Percentiles rank a stretch among this genome's conserved stretches.
These are phyloP conservation scores for Clarias pachynema DNA, from an alignment of 2,797 vertebrate species.

Conservation along the genomic window DNA sequence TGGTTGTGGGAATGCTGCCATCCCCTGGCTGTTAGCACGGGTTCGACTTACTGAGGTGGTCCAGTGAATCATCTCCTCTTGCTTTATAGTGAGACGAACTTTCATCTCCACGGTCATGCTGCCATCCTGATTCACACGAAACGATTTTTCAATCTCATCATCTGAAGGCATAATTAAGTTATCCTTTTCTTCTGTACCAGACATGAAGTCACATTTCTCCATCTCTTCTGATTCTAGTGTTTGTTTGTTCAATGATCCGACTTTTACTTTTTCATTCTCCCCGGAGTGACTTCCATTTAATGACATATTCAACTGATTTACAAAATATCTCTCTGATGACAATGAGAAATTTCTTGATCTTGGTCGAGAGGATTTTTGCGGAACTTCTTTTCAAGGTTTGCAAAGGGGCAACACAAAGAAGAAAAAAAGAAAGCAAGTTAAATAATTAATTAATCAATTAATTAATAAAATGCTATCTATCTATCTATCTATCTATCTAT, in stretches of 20 bases:
- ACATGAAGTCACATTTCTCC: conserved; percentile 60
- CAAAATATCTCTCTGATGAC: conserved; percentile 82
- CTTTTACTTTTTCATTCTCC: conserved; percentile 60
- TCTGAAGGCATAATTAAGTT: conserved; percentile 73
- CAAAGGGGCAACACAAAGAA: conserved; percentile 47
- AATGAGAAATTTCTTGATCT: conserved; percentile 83
- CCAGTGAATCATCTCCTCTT: conserved; percentile 93
- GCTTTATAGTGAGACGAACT: conserved; percentile 91
- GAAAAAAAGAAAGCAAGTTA: background rate
- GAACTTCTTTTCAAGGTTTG: conserved; percentile 53
- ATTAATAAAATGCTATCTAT: background rate
- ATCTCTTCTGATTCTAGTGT: conserved; percentile 63
- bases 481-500: background rate
- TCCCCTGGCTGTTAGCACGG: conserved; percentile 70
- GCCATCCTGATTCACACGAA: conserved; percentile 93
- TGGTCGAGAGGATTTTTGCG: conserved; percentile 69
- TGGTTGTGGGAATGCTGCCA: conserved; percentile 59
- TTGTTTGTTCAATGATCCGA: conserved; percentile 62
- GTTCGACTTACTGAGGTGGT: conserved; percentile 87
- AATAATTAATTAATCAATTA: background rate
- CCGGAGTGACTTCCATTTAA: conserved; percentile 69
- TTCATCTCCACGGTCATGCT: conserved; percentile 98
- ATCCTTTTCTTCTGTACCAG: conserved; percentile 60
- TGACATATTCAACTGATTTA: conserved; percentile 77
- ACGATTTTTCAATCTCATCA: conserved; percentile 94